phyloP scores from a whole-genome alignment of 2,888 invertebrate species.

The Agrotis ipsilon region DNA sequence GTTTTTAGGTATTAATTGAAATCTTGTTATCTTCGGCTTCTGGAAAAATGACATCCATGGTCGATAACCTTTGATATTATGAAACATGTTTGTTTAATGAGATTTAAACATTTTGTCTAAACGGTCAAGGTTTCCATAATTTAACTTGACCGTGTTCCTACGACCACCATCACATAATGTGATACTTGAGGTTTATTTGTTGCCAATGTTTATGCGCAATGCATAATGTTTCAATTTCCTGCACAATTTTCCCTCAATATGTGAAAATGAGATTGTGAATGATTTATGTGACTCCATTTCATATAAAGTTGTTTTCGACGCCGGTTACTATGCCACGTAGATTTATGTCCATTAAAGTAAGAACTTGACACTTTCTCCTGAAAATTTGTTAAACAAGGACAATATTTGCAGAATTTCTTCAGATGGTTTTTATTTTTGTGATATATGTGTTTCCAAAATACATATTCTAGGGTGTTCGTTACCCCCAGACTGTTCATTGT shows the following conservation, averaged over 20 bases:
- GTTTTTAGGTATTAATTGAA: not conserved
- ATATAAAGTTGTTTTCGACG: conserved; percentile 14
- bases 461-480: not conserved
- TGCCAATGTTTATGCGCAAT: conserved; percentile 10
- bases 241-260: conserved; percentile 8
- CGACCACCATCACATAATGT: not conserved
- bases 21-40: not conserved
- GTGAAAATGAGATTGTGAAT: conserved; percentile 23
- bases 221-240: conserved; percentile 24
- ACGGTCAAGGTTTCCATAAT: conserved; percentile 19
- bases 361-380: not conserved
- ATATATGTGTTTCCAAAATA: not conserved
- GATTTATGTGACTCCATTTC: conserved; percentile 34
- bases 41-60: conserved; percentile 6
- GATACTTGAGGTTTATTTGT: not conserved
- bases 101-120: not conserved
- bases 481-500: conserved; percentile 15
- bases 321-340: not conserved
- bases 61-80: conserved; percentile 10
- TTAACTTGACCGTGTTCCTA: conserved; percentile 11
- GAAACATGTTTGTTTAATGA: conserved; percentile 21
- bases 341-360: conserved; percentile 12
- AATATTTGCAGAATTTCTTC: not conserved
- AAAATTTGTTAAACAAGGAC: not conserved
- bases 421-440: not conserved